Evolutionary conservation across 2,113 vertebrate species (phyloP), one percentile per base, ranked within the genome.

Genomic region (Oncorhynchus clarkii): DNA sequence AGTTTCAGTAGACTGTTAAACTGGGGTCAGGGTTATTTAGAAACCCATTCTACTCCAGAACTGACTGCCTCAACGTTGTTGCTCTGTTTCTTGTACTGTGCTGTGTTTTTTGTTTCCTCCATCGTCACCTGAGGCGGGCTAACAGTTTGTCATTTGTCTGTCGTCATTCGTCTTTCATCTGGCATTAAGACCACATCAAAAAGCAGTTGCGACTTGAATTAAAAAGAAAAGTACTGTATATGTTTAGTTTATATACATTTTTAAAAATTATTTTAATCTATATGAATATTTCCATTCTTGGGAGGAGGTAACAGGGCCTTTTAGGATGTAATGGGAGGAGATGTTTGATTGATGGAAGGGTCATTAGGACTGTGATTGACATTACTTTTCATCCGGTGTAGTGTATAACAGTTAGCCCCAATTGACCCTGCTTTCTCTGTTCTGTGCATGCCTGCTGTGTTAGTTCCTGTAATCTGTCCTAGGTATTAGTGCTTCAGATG

Each of bases 391-490:
- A 78, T 76, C 26, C 54, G 65, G 4, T 62, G 31, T 51, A 62
- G 62, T 71, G 72, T 45, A 71, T 67, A 5, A 22, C n/a, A 24
- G 16, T 39, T 16, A 29, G 26, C 34, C 59, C 5, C 71, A 39
- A 67, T 79, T 75, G 80, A 81, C 88, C 81, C 80, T 88, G 77
- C 84, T 82, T 73, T 83, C 82, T 87, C 83, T 67, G 57, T 79
- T 77, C 84, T 81, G 74, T 91, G 93, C 92, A 93, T 93, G 92
- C 92, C 89, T 88, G 86, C 86, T 88, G 90, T 93, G 91, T 89
- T 92, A 88, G 90, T 88, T 90, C 81, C 87, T 89, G 87, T 92
- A 83, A 85, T 91, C 82, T 86, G 84, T 92, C 81, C 79, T 74
- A 78, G 80, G 85, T 88, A 82, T 87, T 70, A 80, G 85, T 84